A percentile compares a stretch with the other conserved stretches of the same genome.
phyloP scores from a whole-genome alignment of 2,797 vertebrate genomes.

The Mionectes olivaceus region DNA sequence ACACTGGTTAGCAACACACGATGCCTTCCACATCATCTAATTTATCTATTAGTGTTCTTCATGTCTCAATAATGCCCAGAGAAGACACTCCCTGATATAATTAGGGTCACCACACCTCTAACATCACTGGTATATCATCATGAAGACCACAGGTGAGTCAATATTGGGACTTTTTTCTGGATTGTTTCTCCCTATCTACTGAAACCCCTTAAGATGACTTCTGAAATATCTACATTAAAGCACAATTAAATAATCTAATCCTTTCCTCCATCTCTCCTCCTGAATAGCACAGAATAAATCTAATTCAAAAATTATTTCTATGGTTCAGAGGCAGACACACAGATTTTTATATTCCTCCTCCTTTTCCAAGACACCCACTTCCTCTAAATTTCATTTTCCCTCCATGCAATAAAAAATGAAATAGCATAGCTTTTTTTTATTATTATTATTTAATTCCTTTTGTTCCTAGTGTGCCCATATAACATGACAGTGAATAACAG shows the following conservation, averaged over 20 bases:
- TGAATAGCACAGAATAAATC: conserved; percentile 27
- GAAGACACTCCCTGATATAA: background rate
- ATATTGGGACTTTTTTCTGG: background rate
- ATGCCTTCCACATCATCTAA: background rate
- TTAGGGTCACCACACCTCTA: background rate
- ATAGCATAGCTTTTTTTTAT: background rate
- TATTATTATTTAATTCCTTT: background rate
- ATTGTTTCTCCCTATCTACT: background rate
- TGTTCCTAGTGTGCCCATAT: background rate
- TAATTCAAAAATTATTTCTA: conserved; percentile 44
- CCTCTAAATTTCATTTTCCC: conserved; percentile 55
- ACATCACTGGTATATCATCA: background rate
- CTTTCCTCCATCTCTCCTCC: background rate
- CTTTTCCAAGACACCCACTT: conserved; percentile 49
- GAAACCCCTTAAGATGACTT: background rate
- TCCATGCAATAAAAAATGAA: conserved; percentile 41
- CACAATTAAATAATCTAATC: conserved; percentile 21
- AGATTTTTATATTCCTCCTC: conserved; percentile 31
- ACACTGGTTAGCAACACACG: background rate
- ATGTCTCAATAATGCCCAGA: background rate
- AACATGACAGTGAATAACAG: conserved; percentile 20
- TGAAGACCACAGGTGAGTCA: background rate
- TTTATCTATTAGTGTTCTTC: background rate
- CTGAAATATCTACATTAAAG: conserved; percentile 19
- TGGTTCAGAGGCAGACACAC: background rate